Percentiles rank a stretch among this genome's conserved stretches.
These are phyloP conservation scores for Vireo altiloquus DNA, from an alignment of 2,113 vertebrate species.

Conservation along the genomic window DNA sequence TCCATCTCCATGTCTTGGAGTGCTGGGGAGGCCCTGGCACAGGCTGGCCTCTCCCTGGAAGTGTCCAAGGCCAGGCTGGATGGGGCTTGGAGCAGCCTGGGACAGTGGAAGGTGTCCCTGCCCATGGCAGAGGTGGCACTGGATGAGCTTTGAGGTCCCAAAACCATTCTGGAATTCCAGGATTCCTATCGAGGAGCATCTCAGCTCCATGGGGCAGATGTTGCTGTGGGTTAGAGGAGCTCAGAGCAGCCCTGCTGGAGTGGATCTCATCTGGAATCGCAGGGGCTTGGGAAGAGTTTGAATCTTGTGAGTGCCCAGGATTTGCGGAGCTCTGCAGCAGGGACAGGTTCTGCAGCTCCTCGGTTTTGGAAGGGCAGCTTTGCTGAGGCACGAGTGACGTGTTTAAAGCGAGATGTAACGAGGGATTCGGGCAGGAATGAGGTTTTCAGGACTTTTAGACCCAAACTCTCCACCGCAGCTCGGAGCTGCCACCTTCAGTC, in stretches of 20 bases:
- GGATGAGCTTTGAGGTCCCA: background rate
- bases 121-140: rapidly evolving
- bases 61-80: background rate
- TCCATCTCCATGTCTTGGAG: rapidly evolving
- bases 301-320: rapidly evolving
- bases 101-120: background rate
- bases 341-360: background rate
- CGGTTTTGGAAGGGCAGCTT: background rate
- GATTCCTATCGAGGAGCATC: rapidly evolving
- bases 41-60: background rate
- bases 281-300: background rate
- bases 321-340: background rate
- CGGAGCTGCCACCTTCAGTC: slow-evolving; percentile 69
- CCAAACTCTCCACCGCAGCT: background rate
- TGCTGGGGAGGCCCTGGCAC: background rate
- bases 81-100: rapidly evolving
- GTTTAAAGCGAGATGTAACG: background rate
- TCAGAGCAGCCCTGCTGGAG: background rate
- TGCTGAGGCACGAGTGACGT: background rate
- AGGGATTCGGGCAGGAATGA: background rate
- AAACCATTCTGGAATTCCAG: background rate
- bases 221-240: background rate
- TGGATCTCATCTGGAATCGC: background rate
- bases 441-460: background rate
- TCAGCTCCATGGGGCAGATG: background rate